Base-by-base conservation (phyloP, 2,888 invertebrate genomes). In the Agonopterix alstromeriana region DNA sequence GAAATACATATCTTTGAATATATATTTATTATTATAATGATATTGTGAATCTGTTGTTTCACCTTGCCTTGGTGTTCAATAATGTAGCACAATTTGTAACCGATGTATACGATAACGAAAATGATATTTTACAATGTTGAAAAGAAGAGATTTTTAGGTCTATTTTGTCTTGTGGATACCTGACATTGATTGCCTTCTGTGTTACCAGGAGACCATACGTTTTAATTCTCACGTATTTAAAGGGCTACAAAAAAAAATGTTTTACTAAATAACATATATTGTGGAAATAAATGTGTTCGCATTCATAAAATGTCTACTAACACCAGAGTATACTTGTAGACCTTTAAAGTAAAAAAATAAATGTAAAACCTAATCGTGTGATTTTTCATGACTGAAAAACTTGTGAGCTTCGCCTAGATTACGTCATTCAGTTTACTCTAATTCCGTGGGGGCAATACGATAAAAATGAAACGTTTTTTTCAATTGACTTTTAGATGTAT, bases 11-110 rank as follows among this genome's bases (percentile, higher is more conserved):
- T 88, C 87, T 85, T 52, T 42, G 42, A 52, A 48, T 51, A 51
- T 48, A 48, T 44, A 79, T 73, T 65, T 75, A 27, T 27, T 27
- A 27, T 73, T 70, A 72, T 77, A 73, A 65, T 69, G 63, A 63
- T 67, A 69, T 72, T 73, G 65, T 65, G 64, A 70, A 66, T 66
- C 58, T 59, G 62, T 81, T 83, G 77, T 70, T 78, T 81, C 84
- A 83, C 84, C 82, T 82, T 84, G 88, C 87, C 89, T 88, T 87
- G 81, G 86, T 87, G 88, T 87, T 86, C 80, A 80, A 63, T 78
- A 76, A 69, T 68, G 77, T 85, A 87, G 88, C 87, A 88, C 88
- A 85, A 88, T 82, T 70, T 85, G 88, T 82, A 88, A 88, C 86
- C 85, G 73, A 88, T 85, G 88, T 88, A 88, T 88, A 88, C 88